Evolutionary conservation across 2,888 invertebrate species (phyloP), one percentile per base, ranked within the genome.

Genomic region (Phalera bucephala): DNA sequence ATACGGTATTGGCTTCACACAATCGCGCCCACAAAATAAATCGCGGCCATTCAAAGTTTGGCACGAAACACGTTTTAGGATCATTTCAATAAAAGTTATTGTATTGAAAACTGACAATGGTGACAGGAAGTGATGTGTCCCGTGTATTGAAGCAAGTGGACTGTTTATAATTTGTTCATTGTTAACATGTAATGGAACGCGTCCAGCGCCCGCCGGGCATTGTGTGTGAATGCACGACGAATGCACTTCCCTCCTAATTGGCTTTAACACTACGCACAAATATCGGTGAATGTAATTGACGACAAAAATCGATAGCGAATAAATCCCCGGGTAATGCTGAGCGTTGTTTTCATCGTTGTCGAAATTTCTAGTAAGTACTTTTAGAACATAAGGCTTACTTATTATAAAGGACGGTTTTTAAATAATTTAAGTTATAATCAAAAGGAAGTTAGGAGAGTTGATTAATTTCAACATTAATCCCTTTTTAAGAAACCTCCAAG

Each of bases 131-230:
- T 81, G 84, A 83, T 83, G 81, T 74, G 83, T 73, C 66, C 59
- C 70, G 75, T 75, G 81, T 83, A 79, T 82, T 78, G 81, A 72
- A 70, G 81, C 85, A 85, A 88, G 87, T 87, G 86, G 80, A 82
- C 84, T 89, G 89, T 87, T 87, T 87, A 89, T 88, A 88, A 89
- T 89, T 87, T 84, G 87, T 82, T 67, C 77, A 85, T 88, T 89
- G 87, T 88, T 69, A 60, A 45, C 62, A 55, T 55, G 69, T 75
- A 79, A 80, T 76, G 76, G 76, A 80, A 78, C 80, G 82, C 80
- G 82, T 71, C 77, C 75, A 69, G 62, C 31, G 42, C 57, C 61
- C 50, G 60, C 58, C 69, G 50, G 45, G 59, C 72, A 77, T 87
- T 87, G 85, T 81, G 61, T 64, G 60, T 50, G 52, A 40, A 51